Evolutionary conservation across 2,797 vertebrate genomes (phyloP).

Genomic region (Coendou prehensilis): DNA sequence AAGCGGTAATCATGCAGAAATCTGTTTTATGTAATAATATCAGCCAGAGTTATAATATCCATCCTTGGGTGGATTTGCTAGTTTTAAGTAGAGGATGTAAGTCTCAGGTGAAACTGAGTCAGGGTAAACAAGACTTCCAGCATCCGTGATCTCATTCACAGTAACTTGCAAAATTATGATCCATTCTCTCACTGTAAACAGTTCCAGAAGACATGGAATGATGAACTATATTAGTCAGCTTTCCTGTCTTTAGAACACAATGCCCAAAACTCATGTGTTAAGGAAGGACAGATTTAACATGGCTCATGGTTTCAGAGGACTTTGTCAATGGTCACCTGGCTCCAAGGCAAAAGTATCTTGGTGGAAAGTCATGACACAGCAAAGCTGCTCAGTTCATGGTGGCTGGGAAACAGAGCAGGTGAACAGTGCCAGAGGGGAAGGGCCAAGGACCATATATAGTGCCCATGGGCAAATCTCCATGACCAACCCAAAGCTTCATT

Average conservation of each 20-base stretch:
- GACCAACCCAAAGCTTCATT: background rate
- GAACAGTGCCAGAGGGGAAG: background rate
- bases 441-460: background rate
- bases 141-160: background rate
- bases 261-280: background rate
- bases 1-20: background rate
- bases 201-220: background rate
- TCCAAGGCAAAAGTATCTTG: background rate
- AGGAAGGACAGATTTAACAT: background rate
- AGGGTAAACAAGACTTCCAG: background rate
- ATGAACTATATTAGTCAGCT: background rate
- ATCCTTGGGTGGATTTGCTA: background rate
- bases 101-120: background rate
- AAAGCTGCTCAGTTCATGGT: background rate
- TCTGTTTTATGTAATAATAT: background rate
- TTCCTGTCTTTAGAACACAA: background rate
- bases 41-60: background rate
- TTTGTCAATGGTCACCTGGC: background rate
- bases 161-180: background rate
- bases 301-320: background rate
- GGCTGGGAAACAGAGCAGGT: background rate
- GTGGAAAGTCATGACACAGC: background rate
- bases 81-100: background rate
- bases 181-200: background rate
- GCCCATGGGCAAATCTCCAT: background rate